Evolutionary conservation across 2,113 vertebrate species (phyloP).

Genomic region (Arizona elegans): DNA sequence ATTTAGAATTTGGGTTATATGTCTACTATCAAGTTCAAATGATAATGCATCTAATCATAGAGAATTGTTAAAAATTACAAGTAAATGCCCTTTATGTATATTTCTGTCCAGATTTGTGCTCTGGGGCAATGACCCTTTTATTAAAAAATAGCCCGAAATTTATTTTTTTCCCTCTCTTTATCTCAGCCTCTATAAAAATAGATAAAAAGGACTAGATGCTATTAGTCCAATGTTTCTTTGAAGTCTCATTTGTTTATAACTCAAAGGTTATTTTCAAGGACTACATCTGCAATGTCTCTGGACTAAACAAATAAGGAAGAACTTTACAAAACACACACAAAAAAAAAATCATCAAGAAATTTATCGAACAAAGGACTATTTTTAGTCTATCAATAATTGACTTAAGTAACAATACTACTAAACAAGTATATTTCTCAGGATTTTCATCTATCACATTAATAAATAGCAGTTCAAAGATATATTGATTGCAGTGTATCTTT

Average conservation of each 20-base stretch:
- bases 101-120: not conserved
- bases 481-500: not conserved
- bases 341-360: constrained; percentile 38
- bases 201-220: constrained; percentile 50
- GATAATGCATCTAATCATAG: not conserved
- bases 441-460: not conserved
- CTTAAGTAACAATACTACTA: constrained; percentile 25
- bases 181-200: constrained; percentile 45
- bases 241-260: constrained; percentile 55
- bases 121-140: not conserved
- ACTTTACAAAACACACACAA: not conserved
- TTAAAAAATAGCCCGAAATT: constrained; percentile 31
- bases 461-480: not conserved
- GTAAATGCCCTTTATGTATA: not conserved
- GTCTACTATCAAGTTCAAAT: not conserved
- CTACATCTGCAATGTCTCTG: constrained; percentile 45
- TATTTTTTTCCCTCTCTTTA: not conserved
- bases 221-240: constrained; percentile 42
- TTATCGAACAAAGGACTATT: constrained; percentile 27
- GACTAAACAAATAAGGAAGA: constrained; percentile 48
- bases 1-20: not conserved
- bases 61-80: not conserved
- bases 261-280: constrained; percentile 62
- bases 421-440: constrained; percentile 12
- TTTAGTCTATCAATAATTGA: not conserved